Conservation (phyloP, 2,113 vertebrate species). For the Sorex fumeus region DNA sequence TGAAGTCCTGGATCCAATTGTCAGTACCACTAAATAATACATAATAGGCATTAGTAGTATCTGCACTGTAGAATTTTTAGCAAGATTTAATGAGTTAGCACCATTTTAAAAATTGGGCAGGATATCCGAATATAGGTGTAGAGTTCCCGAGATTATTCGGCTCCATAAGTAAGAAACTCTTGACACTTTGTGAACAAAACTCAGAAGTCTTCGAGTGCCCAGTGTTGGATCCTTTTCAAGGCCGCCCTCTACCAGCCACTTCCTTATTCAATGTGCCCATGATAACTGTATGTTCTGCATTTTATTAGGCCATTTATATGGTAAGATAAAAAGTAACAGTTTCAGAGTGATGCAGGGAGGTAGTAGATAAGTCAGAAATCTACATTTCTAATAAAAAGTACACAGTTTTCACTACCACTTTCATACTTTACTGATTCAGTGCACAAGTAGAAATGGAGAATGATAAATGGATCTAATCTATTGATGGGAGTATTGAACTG, state of each 20-base stretch:
- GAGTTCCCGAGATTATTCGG: neutral
- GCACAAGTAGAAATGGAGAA: neutral
- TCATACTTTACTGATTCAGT: neutral
- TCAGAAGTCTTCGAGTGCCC: neutral
- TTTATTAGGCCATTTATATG: neutral
- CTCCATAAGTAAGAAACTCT: neutral
- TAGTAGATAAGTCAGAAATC: constrained; percentile 10
- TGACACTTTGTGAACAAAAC: neutral
- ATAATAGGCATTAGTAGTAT: neutral
- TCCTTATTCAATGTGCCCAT: neutral
- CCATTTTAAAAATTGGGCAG: neutral
- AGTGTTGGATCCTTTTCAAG: neutral
- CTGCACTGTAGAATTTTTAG: neutral
- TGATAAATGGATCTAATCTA: neutral
- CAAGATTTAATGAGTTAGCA: neutral
- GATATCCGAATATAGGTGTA: neutral
- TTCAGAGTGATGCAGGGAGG: neutral
- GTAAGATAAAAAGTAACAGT: neutral
- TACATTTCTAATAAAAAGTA: neutral
- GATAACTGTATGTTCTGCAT: neutral
- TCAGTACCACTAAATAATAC: too few species aligned
- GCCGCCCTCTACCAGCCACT: too few species aligned
- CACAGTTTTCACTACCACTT: neutral
- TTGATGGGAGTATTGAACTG: neutral
- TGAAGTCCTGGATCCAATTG: too few species aligned